Conservation (phyloP, 2,797 vertebrate genomes). For the Limosa lapponica region DNA sequence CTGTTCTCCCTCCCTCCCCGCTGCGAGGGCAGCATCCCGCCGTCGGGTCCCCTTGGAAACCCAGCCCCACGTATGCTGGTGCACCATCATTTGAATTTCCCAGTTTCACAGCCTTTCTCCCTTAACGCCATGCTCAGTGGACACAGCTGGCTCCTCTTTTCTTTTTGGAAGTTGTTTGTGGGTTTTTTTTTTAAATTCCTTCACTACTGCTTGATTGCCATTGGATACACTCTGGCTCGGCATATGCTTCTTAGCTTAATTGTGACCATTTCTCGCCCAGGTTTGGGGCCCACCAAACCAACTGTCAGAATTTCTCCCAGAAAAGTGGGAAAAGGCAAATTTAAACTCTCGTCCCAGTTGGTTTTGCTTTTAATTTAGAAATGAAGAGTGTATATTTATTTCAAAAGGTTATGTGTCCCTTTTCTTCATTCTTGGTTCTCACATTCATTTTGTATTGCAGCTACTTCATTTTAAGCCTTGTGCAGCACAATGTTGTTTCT, state of each 20-base stretch:
- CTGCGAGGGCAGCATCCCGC: constrained; percentile 8
- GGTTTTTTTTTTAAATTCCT: neutral
- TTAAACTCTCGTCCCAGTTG: neutral
- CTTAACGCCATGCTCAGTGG: neutral
- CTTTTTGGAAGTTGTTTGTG: neutral
- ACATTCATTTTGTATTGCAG: constrained; percentile 45
- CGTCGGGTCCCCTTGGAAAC: neutral
- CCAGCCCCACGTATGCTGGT: neutral
- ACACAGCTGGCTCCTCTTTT: constrained; percentile 59
- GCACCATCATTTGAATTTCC: neutral
- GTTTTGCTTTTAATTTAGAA: constrained; percentile 40
- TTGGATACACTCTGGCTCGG: neutral
- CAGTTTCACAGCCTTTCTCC: neutral
- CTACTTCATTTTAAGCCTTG: constrained; percentile 22
- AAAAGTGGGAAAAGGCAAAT: neutral
- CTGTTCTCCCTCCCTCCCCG: neutral
- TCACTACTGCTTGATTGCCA: neutral
- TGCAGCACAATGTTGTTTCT: constrained; percentile 47
- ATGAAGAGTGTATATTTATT: neutral
- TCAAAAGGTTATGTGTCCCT: constrained; percentile 22
- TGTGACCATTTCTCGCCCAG: neutral
- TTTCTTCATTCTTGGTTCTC: constrained; percentile 14
- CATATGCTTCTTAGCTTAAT: neutral
- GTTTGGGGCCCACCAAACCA: neutral
- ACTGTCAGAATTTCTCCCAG: neutral